These are phyloP conservation scores for Gambusia holbrooki DNA, from an alignment of 2,113 vertebrate genomes.

Conservation along the genomic window DNA sequence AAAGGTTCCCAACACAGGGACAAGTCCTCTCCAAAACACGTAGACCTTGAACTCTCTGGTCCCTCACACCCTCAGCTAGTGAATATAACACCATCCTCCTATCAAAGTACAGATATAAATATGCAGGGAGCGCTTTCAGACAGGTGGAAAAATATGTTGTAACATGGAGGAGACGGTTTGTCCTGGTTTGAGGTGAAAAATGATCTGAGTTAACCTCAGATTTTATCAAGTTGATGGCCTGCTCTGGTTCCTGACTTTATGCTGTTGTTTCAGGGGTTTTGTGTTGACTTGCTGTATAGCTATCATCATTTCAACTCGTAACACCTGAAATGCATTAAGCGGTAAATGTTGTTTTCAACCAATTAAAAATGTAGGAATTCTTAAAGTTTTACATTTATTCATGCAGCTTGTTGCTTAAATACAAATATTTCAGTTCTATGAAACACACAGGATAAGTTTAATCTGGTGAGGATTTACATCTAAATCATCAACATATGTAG, in stretches of 20 bases:
- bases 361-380: too few species aligned
- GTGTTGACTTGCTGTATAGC: too few species aligned
- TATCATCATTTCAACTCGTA: too few species aligned
- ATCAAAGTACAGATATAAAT: conserved; percentile 56
- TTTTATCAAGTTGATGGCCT: conserved; percentile 9
- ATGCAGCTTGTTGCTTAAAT: too few species aligned
- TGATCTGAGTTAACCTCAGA: conserved; percentile 1
- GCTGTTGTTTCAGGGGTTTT: not conserved
- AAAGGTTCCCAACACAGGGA: conserved; percentile 81
- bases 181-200: conserved; percentile 23
- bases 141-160: conserved; percentile 33
- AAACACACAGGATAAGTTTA: too few species aligned
- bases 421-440: too few species aligned
- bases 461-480: too few species aligned
- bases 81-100: conserved; percentile 55
- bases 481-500: too few species aligned
- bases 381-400: too few species aligned
- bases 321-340: too few species aligned
- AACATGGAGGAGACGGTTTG: conserved; percentile 10
- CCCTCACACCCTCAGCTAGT: conserved; percentile 33
- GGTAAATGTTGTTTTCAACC: too few species aligned
- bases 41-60: conserved; percentile 58
- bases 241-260: conserved; percentile 12
- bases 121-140: conserved; percentile 55
- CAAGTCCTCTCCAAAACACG: conserved; percentile 41